Base-by-base conservation (phyloP, 1,140 invertebrate genomes). In the Gonioctena quinquepunctata region DNA sequence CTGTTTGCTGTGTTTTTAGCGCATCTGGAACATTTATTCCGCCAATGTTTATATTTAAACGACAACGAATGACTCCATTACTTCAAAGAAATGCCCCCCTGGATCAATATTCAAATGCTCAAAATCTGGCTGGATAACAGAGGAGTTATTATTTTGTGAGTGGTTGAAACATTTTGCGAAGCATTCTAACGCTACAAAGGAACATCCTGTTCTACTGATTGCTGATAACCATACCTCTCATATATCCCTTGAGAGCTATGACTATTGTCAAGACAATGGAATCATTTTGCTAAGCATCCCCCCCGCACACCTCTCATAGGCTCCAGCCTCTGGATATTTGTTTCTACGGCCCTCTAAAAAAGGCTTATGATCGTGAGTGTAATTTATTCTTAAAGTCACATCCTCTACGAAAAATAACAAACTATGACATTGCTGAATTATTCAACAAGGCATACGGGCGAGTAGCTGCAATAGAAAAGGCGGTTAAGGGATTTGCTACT, bases 281-380 rank as follows among this genome's bases (percentile, higher is more conserved):
- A n/a, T n/a, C n/a, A n/a, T n/a, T n/a, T n/a, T n/a, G n/a, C n/a
- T n/a, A n/a, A n/a, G n/a, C n/a, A n/a, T n/a, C n/a, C n/a, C 16
- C 71, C 62, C 63, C 70, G 77, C 33, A 60, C 65, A 62, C 67
- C 62, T 68, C 72, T 75, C 56, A 72, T 82, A 59, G 70, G 80
- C 68, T 83, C 83, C 70, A 83, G 82, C 74, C 81, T 85, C 68
- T 76, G 66, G 25, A 81, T 68, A 63, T 76, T 19, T 73, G 62
- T 6, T 77, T 81, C 64, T 81, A 69, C 69, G 70, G 65, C 16
- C 69, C 76, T 18, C 33, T 82, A 22, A 82, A 84, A 59, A 16
- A 8, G 18, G 56, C 56, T 19, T 76, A 70, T 25, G 56, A 68
- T 27, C 22, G 33, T 48, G n/a, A 79, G 72, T 77, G 76, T 48